These are phyloP conservation scores for Triplophysa rosa DNA, from an alignment of 2,113 vertebrate species.

Conservation along the genomic window DNA sequence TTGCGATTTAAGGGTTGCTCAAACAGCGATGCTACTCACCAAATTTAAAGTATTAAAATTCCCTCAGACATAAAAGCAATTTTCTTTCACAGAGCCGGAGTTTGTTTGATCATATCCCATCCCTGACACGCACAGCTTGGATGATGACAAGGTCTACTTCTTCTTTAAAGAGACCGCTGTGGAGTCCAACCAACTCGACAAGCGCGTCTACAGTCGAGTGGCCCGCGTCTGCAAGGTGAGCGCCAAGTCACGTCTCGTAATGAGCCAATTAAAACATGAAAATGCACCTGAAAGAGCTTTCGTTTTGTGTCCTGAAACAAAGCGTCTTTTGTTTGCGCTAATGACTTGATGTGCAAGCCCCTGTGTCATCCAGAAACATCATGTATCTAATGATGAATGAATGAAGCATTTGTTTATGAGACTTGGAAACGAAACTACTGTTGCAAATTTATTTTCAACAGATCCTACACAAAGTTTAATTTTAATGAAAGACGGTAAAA, in stretches of 20 bases:
- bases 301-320: constrained; percentile 23
- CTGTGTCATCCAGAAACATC: constrained; percentile 25
- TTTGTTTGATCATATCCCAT: constrained; percentile 79
- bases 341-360: constrained; percentile 24
- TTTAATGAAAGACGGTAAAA: too few species aligned
- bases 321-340: constrained; percentile 27
- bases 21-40: too few species aligned
- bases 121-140: constrained; percentile 79
- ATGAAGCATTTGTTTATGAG: constrained; percentile 29
- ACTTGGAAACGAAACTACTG: constrained; percentile 13
- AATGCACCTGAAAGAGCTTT: constrained; percentile 23
- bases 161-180: constrained; percentile 82
- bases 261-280: constrained; percentile 32
- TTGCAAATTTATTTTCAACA: not conserved
- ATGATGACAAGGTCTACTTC: constrained; percentile 86
- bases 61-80: not conserved
- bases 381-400: constrained; percentile 24
- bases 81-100: constrained; percentile 70
- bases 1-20: too few species aligned
- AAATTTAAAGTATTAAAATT: too few species aligned
- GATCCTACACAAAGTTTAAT: too few species aligned
- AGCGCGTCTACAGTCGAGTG: constrained; percentile 79
- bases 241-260: not conserved
- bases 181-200: constrained; percentile 80
- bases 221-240: constrained; percentile 87